These are phyloP conservation scores for Hipparchia semele DNA, from an alignment of 2,888 invertebrate species.

Conservation along the genomic window DNA sequence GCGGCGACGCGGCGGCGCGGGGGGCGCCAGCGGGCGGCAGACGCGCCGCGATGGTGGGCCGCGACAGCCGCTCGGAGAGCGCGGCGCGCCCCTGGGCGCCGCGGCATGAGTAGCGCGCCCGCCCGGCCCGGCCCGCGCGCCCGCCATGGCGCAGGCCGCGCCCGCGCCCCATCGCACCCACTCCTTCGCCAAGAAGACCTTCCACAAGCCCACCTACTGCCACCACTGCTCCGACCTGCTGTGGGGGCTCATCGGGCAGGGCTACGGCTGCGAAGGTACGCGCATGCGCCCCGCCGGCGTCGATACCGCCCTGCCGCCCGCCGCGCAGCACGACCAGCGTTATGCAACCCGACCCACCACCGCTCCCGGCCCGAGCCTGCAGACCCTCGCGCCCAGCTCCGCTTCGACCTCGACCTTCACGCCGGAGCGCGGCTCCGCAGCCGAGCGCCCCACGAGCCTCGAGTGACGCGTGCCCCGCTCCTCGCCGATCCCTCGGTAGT, in stretches of 20 bases:
- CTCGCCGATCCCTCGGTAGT: background rate
- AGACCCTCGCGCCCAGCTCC: conserved; percentile 57
- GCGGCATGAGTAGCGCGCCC: conserved; percentile 81
- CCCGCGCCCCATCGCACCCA: conserved; percentile 89
- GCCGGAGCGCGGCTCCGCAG: conserved; percentile 35
- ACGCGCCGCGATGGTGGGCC: conserved; percentile 83
- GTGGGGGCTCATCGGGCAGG: conserved; percentile 99
- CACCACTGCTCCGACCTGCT: conserved; percentile 99
- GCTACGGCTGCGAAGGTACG: conserved; percentile 99
- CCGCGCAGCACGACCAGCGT: conserved; percentile 69
- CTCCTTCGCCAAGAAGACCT: conserved; percentile 99
- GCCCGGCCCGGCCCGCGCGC: conserved; percentile 81
- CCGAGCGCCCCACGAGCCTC: background rate
- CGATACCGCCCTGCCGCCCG: conserved; percentile 60
- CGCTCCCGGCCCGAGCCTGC: conserved; percentile 56
- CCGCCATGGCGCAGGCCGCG: conserved; percentile 83
- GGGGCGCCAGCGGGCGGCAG: conserved; percentile 61
- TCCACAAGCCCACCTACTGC: conserved; percentile 99
- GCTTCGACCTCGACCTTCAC: conserved; percentile 38
- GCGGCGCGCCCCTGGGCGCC: conserved; percentile 84
- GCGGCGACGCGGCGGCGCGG: conserved; percentile 42
- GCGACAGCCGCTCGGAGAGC: conserved; percentile 83
- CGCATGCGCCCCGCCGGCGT: conserved; percentile 76
- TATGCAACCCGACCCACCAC: conserved; percentile 58
- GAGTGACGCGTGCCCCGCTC: background rate